A percentile compares a stretch with the other conserved stretches of the same genome.
phyloP scores from a whole-genome alignment of 1,140 invertebrate genomes.

The Wasmannia auropunctata region DNA sequence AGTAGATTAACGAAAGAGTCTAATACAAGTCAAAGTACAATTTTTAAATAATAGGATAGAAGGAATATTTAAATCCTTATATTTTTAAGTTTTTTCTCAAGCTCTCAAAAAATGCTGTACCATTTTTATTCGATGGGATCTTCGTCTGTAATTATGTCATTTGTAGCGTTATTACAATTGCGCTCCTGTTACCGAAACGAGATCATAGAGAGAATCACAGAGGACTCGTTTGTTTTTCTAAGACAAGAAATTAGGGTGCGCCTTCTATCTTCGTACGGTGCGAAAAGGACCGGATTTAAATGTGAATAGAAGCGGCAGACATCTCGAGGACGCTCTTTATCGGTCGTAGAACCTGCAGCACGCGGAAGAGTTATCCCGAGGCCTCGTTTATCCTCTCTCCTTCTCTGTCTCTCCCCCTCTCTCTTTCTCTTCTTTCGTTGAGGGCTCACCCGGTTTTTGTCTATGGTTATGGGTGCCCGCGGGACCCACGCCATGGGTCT shows the following conservation, averaged over 20 bases:
- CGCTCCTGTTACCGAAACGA: conserved; percentile 25
- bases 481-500: conserved; percentile 63
- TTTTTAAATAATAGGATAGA: neutral
- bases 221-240: conserved; percentile 69
- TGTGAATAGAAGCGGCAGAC: conserved; percentile 66
- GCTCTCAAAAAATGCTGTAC: neutral
- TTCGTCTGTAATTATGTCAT: neutral
- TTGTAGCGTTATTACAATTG: neutral
- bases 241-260: conserved; percentile 71
- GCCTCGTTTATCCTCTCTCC: conserved; percentile 26
- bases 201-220: conserved; percentile 38
- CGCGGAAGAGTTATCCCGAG: conserved; percentile 55
- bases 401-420: neutral
- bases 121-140: neutral
- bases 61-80: neutral
- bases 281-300: conserved; percentile 67
- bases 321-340: conserved; percentile 64
- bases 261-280: conserved; percentile 29
- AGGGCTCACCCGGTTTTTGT: conserved; percentile 70
- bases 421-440: conserved; percentile 1
- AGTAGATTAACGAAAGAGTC: neutral
- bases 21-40: neutral
- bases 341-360: conserved; percentile 39
- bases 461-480: conserved; percentile 62
- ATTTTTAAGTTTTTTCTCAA: neutral